These are phyloP conservation scores for Bugulina stolonifera DNA, from an alignment of 2,888 invertebrate species.

Conservation along the genomic window DNA sequence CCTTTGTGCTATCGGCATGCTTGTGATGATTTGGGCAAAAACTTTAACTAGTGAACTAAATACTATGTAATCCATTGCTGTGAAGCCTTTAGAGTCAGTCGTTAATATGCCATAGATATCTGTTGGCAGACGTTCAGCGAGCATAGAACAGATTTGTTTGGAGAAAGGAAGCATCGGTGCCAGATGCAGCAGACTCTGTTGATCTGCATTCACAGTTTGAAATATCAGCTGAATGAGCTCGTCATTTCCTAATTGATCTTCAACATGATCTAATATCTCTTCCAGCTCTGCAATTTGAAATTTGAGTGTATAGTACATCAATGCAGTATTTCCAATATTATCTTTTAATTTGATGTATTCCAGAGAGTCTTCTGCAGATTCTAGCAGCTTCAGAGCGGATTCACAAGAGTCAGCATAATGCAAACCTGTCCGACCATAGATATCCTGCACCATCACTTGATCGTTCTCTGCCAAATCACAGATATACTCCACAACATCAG, in stretches of 20 bases:
- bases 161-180: neutral
- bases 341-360: neutral
- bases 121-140: neutral
- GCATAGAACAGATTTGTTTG: neutral
- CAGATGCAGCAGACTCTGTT: neutral
- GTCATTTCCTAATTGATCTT: neutral
- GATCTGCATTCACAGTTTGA: neutral
- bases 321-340: neutral
- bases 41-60: neutral
- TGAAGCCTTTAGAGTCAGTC: neutral
- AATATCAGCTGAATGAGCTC: neutral
- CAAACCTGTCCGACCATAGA: neutral
- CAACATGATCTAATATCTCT: neutral
- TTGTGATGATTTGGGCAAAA: neutral
- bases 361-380: neutral
- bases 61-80: neutral
- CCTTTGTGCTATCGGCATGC: neutral
- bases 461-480: neutral
- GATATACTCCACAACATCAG: neutral
- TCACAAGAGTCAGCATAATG: neutral
- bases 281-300: neutral
- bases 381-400: neutral
- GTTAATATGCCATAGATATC: neutral
- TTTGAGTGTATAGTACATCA: neutral
- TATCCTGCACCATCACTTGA: neutral